Conservation (phyloP, 30 jellyfish, hydroid and myxozoan genomes). For the Aurelia sp. region DNA sequence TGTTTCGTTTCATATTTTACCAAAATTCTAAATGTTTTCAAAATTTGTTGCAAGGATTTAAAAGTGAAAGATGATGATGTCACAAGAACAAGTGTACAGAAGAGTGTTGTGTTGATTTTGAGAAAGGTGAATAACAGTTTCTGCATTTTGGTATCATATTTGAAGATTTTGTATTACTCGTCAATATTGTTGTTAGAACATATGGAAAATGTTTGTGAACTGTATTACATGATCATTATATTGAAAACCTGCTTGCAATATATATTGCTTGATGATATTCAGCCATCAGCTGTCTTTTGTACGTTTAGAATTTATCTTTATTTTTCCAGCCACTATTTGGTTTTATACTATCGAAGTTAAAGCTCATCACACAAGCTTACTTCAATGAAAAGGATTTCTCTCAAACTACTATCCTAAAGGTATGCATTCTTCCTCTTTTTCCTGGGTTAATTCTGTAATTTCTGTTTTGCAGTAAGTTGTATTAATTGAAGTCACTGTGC, state of each 20-base stretch:
- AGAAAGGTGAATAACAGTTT: slow-evolving; percentile 42
- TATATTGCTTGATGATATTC: too few relatives aligned
- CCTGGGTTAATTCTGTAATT: background rate
- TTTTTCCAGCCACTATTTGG: slow-evolving; percentile 92
- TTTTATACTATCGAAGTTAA: slow-evolving; percentile 79
- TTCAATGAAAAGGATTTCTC: slow-evolving; percentile 94
- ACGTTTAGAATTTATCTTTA: too few relatives aligned
- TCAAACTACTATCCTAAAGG: slow-evolving; percentile 81
- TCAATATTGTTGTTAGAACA: background rate
- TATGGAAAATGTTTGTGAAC: too few relatives aligned
- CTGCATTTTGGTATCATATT: background rate
- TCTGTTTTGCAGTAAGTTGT: background rate
- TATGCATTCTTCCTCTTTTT: slow-evolving; percentile 16
- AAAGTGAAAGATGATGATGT: slow-evolving; percentile 81
- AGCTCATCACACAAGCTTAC: slow-evolving; percentile 93
- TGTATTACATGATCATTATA: too few relatives aligned
- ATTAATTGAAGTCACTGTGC: too few relatives aligned
- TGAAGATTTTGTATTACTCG: background rate
- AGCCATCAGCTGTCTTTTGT: too few relatives aligned
- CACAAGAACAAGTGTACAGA: slow-evolving; percentile 94
- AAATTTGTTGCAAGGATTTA: slow-evolving; percentile 60
- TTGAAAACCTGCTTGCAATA: too few relatives aligned
- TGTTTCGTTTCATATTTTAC: too few relatives aligned
- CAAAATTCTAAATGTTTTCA: too few relatives aligned
- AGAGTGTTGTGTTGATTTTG: slow-evolving; percentile 89